These are phyloP conservation scores for Candidula unifasciata DNA, from an alignment of 2,888 invertebrate species.

Conservation along the genomic window DNA sequence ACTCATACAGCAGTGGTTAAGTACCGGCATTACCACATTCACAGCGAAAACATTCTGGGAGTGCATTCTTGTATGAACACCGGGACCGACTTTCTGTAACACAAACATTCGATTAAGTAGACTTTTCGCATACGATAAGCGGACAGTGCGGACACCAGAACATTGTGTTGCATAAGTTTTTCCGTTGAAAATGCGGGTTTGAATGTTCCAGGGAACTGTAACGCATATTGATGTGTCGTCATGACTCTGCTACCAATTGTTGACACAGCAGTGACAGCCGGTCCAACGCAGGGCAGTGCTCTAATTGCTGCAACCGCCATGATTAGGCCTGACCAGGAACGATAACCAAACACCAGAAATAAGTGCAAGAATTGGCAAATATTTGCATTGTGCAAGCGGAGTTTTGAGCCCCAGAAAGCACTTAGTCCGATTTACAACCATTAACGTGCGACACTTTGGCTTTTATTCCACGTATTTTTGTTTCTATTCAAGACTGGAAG, in stretches of 20 bases:
- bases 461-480: background rate
- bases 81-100: background rate
- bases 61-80: no score
- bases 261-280: constrained; percentile 24
- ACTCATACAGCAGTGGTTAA: no score
- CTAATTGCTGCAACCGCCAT: constrained; percentile 39
- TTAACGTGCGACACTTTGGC: background rate
- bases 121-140: background rate
- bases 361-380: constrained; percentile 39
- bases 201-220: background rate
- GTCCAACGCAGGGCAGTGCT: background rate
- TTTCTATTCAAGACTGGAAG: background rate
- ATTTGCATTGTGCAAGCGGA: constrained; percentile 12
- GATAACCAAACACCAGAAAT: constrained; percentile 36
- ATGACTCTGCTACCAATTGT: constrained; percentile 23
- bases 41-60: no score
- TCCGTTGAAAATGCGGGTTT: background rate
- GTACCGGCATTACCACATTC: no score
- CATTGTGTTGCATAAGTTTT: background rate
- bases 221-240: constrained; percentile 24
- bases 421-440: constrained; percentile 35
- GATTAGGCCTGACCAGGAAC: constrained; percentile 25
- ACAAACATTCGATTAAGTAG: background rate
- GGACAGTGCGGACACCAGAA: background rate
- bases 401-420: constrained; percentile 27